Base-by-base conservation (phyloP, 2,888 invertebrate species). In the Drosophila nr. medialis region DNA sequence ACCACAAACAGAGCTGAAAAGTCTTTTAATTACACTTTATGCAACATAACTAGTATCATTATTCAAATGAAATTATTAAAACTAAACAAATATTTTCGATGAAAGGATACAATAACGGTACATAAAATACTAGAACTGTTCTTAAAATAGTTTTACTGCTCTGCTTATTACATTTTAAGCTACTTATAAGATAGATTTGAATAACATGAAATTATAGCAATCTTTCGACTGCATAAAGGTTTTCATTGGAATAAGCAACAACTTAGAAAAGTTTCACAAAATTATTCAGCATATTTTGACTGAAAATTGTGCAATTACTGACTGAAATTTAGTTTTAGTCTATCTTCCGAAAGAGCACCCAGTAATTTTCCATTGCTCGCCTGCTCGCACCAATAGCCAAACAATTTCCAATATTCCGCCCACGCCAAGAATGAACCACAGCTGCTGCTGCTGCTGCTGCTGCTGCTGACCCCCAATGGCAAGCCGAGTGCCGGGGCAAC, bases 391-490 rank as follows among this genome's bases (percentile, higher is more conserved):
- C 51, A 60, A 48, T 40, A 27, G 38, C 48, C 38, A 42, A 54
- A 45, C 29, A 54, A 67, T 64, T 63, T 50, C 53, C 59, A 72
- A 63, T 77, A 77, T 75, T 64, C 68, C 42, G 42, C 11, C 29
- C 49, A n/a, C 49, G 29, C 18, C 59, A 54, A 54, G 40, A 29
- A 18, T 36, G 63, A 49, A 50, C 48, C 60, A 67, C 73, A 74
- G 80, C 71, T 77, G 77, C 66, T 65, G 45, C 40, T 45, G 24
- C 6, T 24, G 24, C 24, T 48, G n/a, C 32, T n/a, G n/a, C n/a
- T 56, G 8, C 30, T 34, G 75, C 62, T 70, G 75, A 66, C 66
- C 75, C 75, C 63, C 77, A 79, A 70, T 66, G 58, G 55, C 50
- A 38, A 42, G 50, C 36, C 27, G 38, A 34, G 45, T 38, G 45